Base-by-base conservation (phyloP, 2,888 invertebrate genomes). In the Disparrhopalites patrizii region DNA sequence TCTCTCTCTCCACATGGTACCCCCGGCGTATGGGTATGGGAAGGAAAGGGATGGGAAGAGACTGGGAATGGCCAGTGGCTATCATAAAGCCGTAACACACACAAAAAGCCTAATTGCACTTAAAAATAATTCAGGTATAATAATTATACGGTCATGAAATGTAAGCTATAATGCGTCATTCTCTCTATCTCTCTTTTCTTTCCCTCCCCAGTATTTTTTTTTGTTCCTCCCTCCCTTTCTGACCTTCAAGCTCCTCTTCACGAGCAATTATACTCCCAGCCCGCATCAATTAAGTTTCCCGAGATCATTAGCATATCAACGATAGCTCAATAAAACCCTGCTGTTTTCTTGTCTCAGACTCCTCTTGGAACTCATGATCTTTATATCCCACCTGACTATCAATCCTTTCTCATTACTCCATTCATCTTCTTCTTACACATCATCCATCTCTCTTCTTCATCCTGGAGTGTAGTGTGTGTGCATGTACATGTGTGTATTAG, bases 291-390 rank as follows among this genome's bases (percentile, higher is more conserved):
- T 73, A 70, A 68, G 65, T 70, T 67, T 66, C 57, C 65, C 62
- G 62, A 65, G 66, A 70, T 72, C 70, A 73, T 72, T 70, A 70
- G 72, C 70, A 70, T 72, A 72, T 72, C 69, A 72, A 67, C 69
- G 64, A 69, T 70, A 68, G 72, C 69, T 70, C 70, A 72, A 70
- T 70, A 72, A 68, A 36, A 68, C 64, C 68, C 70, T 70, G 65
- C 66, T 70, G 63, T 64, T 64, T 64, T 57, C 51, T 47, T 57
- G 50, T 58, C 63, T 51, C 57, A 51, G 28, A 58, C 40, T 28
- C 55, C 67, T 51, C 60, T 56, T 66, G 65, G 23, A 50, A 60
- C 60, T 60, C 52, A 61, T 61, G 61, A 61, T 61, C 61, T 61
- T 61, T 50, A 61, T 61, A 61, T 61, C 50, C 70, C 68, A 68